Conservation (phyloP, 2,888 invertebrate species). For the Drosophila anomalata region DNA sequence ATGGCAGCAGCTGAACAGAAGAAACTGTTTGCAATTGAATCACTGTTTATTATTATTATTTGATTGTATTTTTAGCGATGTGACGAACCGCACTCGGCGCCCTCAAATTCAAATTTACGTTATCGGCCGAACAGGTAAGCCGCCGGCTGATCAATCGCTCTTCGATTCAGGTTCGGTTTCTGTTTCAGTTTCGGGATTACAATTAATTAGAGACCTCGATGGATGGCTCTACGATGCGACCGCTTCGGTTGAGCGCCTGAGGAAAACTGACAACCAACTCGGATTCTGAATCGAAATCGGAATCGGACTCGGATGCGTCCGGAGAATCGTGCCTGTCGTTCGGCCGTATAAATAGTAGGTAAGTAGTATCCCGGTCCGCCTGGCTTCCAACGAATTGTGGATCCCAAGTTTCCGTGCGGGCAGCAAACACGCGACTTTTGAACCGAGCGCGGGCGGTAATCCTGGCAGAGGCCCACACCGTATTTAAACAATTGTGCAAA, state of each 20-base stretch:
- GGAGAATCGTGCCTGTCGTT: conserved; percentile 9
- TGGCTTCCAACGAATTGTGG: conserved; percentile 35
- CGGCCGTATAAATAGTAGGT: conserved; percentile 12
- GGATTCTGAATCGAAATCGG: conserved; percentile 3
- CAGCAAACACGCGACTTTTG: conserved; percentile 29
- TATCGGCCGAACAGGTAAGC: conserved; percentile 29
- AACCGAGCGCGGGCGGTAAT: conserved; percentile 23
- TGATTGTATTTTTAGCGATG: conserved; percentile 8
- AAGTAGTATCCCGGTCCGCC: conserved; percentile 9
- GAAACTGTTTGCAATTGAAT: not conserved
- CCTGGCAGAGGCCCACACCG: conserved; percentile 15
- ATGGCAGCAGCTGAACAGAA: not conserved
- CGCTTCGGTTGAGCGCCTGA: conserved; percentile 67
- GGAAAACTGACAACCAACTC: conserved; percentile 58
- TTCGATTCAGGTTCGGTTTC: conserved; percentile 7
- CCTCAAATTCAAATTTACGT: conserved; percentile 13
- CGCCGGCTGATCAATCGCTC: conserved; percentile 41
- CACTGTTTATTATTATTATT: not conserved
- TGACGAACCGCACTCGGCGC: conserved; percentile 9
- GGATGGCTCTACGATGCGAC: conserved; percentile 49
- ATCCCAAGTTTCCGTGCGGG: conserved; percentile 31
- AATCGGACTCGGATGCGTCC: conserved; percentile 6
- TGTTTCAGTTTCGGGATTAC: conserved; percentile 1
- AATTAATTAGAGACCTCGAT: conserved; percentile 18
- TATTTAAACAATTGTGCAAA: conserved; percentile 41